These are phyloP conservation scores for Semotilus atromaculatus DNA, from an alignment of 2,797 vertebrate species.

Conservation along the genomic window DNA sequence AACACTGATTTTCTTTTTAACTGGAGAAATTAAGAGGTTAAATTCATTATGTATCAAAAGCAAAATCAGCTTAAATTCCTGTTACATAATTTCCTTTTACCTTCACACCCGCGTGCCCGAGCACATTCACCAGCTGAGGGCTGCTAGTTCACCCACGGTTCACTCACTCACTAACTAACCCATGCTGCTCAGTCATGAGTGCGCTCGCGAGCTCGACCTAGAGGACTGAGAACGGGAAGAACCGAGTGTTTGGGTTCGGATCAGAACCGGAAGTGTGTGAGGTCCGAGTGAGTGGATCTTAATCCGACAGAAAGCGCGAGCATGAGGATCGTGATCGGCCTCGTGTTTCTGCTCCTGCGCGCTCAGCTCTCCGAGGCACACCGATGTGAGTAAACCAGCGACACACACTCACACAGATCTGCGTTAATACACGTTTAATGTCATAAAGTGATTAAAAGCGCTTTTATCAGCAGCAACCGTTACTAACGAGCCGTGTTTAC, in stretches of 20 bases:
- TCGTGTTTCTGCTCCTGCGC: slow-evolving; percentile 64
- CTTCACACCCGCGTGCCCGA: background rate
- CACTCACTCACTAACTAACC: background rate
- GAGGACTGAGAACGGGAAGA: background rate
- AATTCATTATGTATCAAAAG: background rate
- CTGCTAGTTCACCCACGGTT: background rate
- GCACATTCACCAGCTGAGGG: background rate
- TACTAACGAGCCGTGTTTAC: background rate
- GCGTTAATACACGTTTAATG: background rate
- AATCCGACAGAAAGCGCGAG: slow-evolving; percentile 59
- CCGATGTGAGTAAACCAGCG: slow-evolving; percentile 75
- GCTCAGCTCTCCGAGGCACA: slow-evolving; percentile 71
- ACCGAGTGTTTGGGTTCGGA: background rate
- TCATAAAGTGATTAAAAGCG: background rate
- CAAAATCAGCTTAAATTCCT: slow-evolving; percentile 16
- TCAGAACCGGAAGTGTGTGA: background rate
- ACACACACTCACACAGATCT: too few relatives aligned
- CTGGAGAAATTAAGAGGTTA: background rate
- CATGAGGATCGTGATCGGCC: slow-evolving; percentile 75
- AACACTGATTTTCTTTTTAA: background rate
- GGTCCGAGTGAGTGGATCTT: slow-evolving; percentile 43
- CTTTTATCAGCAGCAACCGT: background rate
- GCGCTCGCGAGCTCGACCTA: background rate
- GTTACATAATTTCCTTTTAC: slow-evolving; percentile 1
- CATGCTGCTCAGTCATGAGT: background rate